phyloP scores from a whole-genome alignment of 2,113 vertebrate genomes.

The Salvator merianae region DNA sequence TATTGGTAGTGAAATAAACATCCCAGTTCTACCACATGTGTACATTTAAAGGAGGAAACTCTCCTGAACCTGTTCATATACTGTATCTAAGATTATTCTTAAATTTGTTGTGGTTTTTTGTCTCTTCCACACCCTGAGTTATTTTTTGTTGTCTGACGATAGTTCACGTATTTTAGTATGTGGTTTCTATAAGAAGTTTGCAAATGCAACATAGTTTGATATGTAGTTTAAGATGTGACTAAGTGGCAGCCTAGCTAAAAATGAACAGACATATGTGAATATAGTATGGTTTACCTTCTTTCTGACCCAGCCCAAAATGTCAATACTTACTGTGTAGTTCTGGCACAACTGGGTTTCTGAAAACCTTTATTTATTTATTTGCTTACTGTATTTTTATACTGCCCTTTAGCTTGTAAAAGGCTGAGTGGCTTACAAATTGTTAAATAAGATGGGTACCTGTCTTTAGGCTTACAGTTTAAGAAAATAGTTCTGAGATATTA shows the following conservation, averaged over 20 bases:
- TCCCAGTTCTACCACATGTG: slow-evolving; percentile 16
- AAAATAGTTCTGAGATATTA: no score
- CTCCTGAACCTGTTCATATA: slow-evolving; percentile 17
- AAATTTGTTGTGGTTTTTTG: slow-evolving; percentile 41
- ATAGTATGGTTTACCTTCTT: background rate
- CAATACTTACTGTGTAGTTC: background rate
- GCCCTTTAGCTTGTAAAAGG: no score
- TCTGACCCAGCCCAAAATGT: background rate
- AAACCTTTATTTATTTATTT: no score
- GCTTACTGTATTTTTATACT: background rate
- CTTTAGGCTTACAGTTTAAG: no score
- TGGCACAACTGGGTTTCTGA: background rate
- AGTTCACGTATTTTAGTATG: slow-evolving; percentile 31
- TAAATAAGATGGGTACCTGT: no score
- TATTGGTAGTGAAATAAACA: slow-evolving; percentile 23
- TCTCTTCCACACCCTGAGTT: slow-evolving; percentile 19
- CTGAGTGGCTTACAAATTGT: no score
- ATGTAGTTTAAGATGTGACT: slow-evolving; percentile 35
- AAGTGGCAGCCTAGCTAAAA: slow-evolving; percentile 31
- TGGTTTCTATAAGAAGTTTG: slow-evolving; percentile 38
- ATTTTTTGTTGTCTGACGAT: slow-evolving; percentile 32
- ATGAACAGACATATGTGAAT: background rate
- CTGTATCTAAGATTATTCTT: slow-evolving; percentile 32
- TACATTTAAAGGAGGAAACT: slow-evolving; percentile 24
- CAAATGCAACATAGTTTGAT: slow-evolving; percentile 36